Base-by-base conservation (phyloP, 92 coral and sea anemone genomes). In the Parazoanthus swiftii region DNA sequence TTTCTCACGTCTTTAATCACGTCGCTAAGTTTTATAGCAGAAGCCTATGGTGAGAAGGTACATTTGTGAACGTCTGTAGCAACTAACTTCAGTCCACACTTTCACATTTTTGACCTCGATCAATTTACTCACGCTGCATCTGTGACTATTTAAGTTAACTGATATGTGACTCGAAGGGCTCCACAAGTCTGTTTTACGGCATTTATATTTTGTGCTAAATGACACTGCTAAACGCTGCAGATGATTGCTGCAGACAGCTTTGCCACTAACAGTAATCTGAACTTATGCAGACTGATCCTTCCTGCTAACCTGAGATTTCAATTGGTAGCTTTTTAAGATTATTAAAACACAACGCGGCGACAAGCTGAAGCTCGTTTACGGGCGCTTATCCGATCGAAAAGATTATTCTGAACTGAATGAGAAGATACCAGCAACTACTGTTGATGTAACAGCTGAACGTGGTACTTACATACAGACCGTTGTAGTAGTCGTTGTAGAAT, bases 381-480 rank as follows among this genome's bases (percentile, higher is more conserved):
- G 23, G 16, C 51, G 59, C 66, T 71, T 70, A 84, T 84, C 79
- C 87, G 87, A 84, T 84, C 68, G 77, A 70, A 58, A 29, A 71
- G 87, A 84, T 84, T 84, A 70, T 43, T 44, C 25, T 84, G 56
- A n/a, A 71, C 43, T 21, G 70, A 63, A 63, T 63, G 25, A 63
- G 23, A 76, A 76, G 46, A 76, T 42, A 25, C 33, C 37, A 16
- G 36, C 11, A 81, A 59, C 65, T 36, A 23, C 37, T 9, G 42
- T 23, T 25, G n/a, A 25, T 71, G 79, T 36, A 84, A 73, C 66
- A 18, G 10, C 14, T 10, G 23, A 29, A 42, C 51, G 21, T 5
- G 29, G 35, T 3, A 90, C 95, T 94, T 76, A 94, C 97, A 82
- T 77, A 85, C 51, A 94, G 86, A n/a, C 89, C 76, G 70, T 63